Evolutionary conservation across 1,140 invertebrate species (phyloP).

Genomic region (Hypsibius dujardini): DNA sequence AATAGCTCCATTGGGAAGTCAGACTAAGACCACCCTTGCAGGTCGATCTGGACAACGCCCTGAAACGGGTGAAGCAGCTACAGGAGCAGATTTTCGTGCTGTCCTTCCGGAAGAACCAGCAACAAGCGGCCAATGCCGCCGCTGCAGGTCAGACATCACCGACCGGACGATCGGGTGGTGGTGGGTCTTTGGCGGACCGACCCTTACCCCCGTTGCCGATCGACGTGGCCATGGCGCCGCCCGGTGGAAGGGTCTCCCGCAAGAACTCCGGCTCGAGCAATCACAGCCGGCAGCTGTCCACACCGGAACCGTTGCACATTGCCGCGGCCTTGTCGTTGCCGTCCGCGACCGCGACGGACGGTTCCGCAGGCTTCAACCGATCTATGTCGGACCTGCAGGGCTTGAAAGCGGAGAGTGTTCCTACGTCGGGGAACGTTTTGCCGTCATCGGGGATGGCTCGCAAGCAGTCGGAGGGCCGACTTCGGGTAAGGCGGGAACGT

Average conservation of each 20-base stretch:
- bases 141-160: background rate
- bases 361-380: background rate
- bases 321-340: slow-evolving; percentile 2
- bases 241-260: background rate
- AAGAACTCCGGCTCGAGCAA: background rate
- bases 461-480: background rate
- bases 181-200: background rate
- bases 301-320: background rate
- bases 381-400: background rate
- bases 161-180: background rate
- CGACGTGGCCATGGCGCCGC: background rate
- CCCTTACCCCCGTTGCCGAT: background rate
- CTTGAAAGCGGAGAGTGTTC: no score
- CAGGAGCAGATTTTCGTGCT: slow-evolving; percentile 22
- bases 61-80: slow-evolving; percentile 23
- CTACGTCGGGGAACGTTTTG: background rate
- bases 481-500: background rate
- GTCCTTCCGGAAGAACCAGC: background rate
- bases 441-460: background rate
- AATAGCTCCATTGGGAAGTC: no score
- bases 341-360: background rate
- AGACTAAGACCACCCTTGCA: slow-evolving; percentile 14
- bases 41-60: slow-evolving; percentile 22
- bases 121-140: background rate
- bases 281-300: background rate